Evolutionary conservation across 1,140 invertebrate genomes (phyloP).

Genomic region (honey bee (Apis mellifera)): DNA sequence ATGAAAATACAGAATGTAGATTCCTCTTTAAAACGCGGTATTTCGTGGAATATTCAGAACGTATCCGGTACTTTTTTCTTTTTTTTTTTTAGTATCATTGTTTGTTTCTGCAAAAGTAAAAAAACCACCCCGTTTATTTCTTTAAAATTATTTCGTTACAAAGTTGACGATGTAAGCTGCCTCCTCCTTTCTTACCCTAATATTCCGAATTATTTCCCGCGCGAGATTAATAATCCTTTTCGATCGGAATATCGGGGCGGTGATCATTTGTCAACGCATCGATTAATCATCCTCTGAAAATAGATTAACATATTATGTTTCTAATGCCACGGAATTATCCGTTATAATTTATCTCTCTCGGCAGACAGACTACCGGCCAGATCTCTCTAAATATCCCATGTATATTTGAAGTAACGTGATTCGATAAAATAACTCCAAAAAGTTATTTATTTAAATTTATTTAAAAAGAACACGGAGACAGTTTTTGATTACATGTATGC

Average conservation of each 20-base stretch:
- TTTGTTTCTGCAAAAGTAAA: background rate
- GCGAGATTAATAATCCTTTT: constrained; percentile 19
- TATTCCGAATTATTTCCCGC: background rate
- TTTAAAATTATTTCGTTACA: background rate
- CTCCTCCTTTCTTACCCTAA: background rate
- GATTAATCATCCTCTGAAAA: constrained; percentile 52
- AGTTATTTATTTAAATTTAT: background rate
- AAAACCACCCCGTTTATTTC: background rate
- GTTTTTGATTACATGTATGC: too few species aligned
- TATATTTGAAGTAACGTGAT: background rate
- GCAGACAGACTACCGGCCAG: too few species aligned
- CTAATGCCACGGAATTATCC: constrained; percentile 48
- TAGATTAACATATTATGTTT: constrained; percentile 50
- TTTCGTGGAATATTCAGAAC: background rate
- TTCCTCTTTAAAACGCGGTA: background rate
- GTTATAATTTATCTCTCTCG: constrained; percentile 54
- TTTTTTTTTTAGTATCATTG: too few species aligned
- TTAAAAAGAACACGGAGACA: too few species aligned
- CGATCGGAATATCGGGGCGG: background rate
- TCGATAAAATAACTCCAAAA: background rate
- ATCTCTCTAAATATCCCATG: background rate
- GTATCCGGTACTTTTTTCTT: too few species aligned
- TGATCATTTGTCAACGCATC: constrained; percentile 50
- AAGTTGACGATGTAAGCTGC: background rate
- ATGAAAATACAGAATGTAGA: background rate